phyloP scores from a whole-genome alignment of 2,797 vertebrate species.

The Phoeniculus purpureus region DNA sequence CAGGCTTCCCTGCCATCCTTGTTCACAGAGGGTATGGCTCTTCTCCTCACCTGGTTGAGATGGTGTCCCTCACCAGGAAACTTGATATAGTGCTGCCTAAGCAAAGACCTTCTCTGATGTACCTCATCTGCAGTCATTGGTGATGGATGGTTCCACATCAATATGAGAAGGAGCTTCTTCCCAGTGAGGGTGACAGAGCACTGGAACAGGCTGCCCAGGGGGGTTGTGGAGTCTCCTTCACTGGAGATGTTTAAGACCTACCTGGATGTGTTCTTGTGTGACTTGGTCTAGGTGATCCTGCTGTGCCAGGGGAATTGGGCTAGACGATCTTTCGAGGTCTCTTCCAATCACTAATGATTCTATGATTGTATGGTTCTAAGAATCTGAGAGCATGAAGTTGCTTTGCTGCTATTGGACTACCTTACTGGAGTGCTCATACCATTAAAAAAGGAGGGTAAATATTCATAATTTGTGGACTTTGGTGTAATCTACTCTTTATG shows the following conservation, averaged over 20 bases:
- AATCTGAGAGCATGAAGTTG: fast-evolving
- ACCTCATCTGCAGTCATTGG: not conserved
- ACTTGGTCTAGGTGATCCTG: no score
- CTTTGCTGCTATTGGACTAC: not conserved
- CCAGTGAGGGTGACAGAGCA: no score
- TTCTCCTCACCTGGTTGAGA: not conserved
- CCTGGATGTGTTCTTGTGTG: no score
- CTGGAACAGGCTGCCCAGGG: no score
- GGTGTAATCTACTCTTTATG: not conserved
- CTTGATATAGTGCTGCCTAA: not conserved
- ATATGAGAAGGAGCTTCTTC: no score
- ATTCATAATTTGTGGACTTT: not conserved
- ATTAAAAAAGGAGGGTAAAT: not conserved
- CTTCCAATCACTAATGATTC: no score
- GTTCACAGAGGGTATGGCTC: not conserved
- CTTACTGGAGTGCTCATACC: not conserved
- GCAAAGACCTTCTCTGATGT: not conserved
- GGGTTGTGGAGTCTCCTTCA: no score
- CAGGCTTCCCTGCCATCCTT: not conserved
- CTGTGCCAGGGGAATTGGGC: no score
- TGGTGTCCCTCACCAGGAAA: not conserved
- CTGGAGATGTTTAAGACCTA: no score
- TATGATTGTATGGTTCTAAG: slow-evolving; percentile 36
- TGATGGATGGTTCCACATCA: not conserved
- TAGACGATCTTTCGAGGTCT: no score